A percentile compares a stretch with the other conserved stretches of the same genome.
phyloP scores from a whole-genome alignment of 2,888 invertebrate genomes.

The Rhagonycha fulva region DNA sequence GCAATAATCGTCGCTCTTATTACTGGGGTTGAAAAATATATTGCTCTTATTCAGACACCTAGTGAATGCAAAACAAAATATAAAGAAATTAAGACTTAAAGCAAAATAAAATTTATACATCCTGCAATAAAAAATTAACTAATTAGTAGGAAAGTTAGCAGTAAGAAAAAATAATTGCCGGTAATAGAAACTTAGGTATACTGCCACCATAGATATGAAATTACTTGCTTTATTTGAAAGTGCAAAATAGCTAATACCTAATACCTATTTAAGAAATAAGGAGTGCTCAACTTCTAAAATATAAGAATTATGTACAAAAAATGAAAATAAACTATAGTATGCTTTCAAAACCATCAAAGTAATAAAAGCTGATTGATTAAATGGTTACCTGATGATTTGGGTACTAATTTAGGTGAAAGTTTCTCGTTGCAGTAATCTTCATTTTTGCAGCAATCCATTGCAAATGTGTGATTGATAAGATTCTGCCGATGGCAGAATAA shows the following conservation, averaged over 20 bases:
- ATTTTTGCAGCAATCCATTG: constrained; percentile 81
- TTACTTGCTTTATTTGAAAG: background rate
- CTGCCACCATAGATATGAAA: constrained; percentile 20
- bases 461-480: constrained; percentile 75
- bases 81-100: constrained; percentile 36
- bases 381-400: constrained; percentile 69
- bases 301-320: constrained; percentile 34
- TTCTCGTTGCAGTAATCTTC: constrained; percentile 75
- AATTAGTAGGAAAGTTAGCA: constrained; percentile 20
- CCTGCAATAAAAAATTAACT: constrained; percentile 11
- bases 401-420: constrained; percentile 70
- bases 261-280: constrained; percentile 20
- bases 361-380: background rate
- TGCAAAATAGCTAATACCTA: constrained; percentile 13
- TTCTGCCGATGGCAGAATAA: constrained; percentile 80
- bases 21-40: constrained; percentile 38
- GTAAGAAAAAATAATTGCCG: constrained; percentile 22
- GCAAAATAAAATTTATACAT: constrained; percentile 24
- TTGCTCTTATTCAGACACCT: constrained; percentile 43
- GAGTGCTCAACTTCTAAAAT: constrained; percentile 14
- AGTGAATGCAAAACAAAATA: constrained; percentile 30
- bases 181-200: constrained; percentile 15
- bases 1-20: constrained; percentile 45
- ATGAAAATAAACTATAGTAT: constrained; percentile 11
- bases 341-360: constrained; percentile 2